These are phyloP conservation scores for Parochlus steinenii DNA, from an alignment of 2,888 invertebrate species.

Conservation along the genomic window DNA sequence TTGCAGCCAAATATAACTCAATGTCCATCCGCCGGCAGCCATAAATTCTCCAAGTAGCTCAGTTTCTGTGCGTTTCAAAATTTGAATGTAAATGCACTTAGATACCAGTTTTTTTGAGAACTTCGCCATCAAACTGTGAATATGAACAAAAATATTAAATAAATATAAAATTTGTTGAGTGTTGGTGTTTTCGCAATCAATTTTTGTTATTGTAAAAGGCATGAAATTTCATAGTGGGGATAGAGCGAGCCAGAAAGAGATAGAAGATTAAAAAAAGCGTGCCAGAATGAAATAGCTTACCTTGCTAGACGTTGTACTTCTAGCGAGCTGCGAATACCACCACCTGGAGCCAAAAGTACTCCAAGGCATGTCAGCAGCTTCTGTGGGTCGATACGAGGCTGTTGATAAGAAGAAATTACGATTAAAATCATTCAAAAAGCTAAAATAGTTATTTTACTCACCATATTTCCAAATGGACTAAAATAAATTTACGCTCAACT, in stretches of 20 bases:
- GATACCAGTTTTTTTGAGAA: slow-evolving; percentile 90
- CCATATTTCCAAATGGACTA: too few relatives aligned
- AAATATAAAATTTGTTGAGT: slow-evolving; percentile 2
- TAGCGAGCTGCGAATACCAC: slow-evolving; percentile 73
- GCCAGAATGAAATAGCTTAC: slow-evolving; percentile 36
- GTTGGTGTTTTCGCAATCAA: neutral
- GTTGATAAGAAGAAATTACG: slow-evolving; percentile 31
- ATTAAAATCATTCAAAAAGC: too few relatives aligned
- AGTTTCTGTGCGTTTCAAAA: slow-evolving; percentile 70
- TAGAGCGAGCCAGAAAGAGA: slow-evolving; percentile 1
- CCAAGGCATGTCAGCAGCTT: slow-evolving; percentile 78
- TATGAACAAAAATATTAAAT: slow-evolving; percentile 17
- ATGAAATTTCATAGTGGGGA: slow-evolving; percentile 2
- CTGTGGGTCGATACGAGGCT: slow-evolving; percentile 87
- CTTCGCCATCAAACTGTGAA: slow-evolving; percentile 82
- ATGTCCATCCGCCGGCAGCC: slow-evolving; percentile 81
- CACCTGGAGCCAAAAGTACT: slow-evolving; percentile 64
- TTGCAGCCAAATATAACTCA: slow-evolving; percentile 79
- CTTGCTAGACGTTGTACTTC: slow-evolving; percentile 78
- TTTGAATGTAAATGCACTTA: slow-evolving; percentile 88
- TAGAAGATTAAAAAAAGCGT: neutral
- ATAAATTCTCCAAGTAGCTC: slow-evolving; percentile 76
- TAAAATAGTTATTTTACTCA: too few relatives aligned
- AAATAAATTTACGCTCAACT: too few relatives aligned
- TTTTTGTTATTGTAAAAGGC: slow-evolving; percentile 5